Conservation (phyloP, 2,888 invertebrate genomes). For the Philhelius pedissequus region DNA sequence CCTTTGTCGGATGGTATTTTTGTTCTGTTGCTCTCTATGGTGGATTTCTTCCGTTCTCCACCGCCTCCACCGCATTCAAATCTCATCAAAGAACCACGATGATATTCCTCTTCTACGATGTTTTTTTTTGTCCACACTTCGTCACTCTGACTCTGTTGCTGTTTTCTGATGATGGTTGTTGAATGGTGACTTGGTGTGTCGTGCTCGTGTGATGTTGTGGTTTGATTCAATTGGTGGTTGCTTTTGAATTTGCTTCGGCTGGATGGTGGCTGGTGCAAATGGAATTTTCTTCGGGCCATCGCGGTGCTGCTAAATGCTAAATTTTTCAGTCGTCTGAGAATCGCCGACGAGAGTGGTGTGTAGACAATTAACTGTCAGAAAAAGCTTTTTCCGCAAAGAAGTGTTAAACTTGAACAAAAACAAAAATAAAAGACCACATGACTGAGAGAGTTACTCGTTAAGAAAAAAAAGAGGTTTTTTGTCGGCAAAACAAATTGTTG, state of each 20-base stretch:
- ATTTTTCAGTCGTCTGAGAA: slow-evolving; percentile 61
- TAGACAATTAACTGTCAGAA: slow-evolving; percentile 4
- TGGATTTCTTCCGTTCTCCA: slow-evolving; percentile 53
- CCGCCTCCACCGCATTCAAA: slow-evolving; percentile 14
- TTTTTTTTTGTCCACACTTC: slow-evolving; percentile 19
- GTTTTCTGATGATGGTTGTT: background rate
- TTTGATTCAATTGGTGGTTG: slow-evolving; percentile 26
- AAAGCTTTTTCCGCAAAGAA: slow-evolving; percentile 35
- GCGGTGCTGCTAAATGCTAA: slow-evolving; percentile 60
- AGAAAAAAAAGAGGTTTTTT: slow-evolving; percentile 24
- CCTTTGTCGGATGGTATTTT: slow-evolving; percentile 1
- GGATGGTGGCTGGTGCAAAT: slow-evolving; percentile 59
- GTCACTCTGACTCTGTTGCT: slow-evolving; percentile 19
- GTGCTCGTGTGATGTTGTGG: slow-evolving; percentile 31
- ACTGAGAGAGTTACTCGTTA: slow-evolving; percentile 21
- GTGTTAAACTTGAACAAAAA: slow-evolving; percentile 25
- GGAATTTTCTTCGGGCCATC: slow-evolving; percentile 66
- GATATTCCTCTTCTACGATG: slow-evolving; percentile 13
- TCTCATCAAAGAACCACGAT: background rate
- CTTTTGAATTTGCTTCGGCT: slow-evolving; percentile 12
- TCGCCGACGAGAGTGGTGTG: slow-evolving; percentile 61
- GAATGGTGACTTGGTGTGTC: slow-evolving; percentile 22
- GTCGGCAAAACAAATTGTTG: slow-evolving; percentile 36
- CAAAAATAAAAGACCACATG: slow-evolving; percentile 26
- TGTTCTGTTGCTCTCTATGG: slow-evolving; percentile 27